phyloP scores from a whole-genome alignment of 2,888 invertebrate species.

The Lysandra coridon region DNA sequence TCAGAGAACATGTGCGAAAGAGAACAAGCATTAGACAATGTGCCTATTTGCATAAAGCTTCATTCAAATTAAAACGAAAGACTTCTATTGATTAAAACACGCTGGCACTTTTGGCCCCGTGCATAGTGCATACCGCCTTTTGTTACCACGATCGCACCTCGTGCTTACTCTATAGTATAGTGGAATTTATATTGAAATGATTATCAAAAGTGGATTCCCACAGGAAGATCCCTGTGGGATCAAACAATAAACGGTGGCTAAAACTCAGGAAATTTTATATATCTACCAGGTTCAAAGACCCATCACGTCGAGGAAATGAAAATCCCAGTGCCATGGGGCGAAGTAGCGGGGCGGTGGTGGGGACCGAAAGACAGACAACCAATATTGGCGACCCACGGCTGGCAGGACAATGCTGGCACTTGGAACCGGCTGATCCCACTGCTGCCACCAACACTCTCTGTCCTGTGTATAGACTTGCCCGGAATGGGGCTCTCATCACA shows the following conservation, averaged over 20 bases:
- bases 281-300: not conserved
- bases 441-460: slow-evolving; percentile 81
- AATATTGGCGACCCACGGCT: slow-evolving; percentile 90
- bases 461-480: slow-evolving; percentile 89
- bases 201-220: not conserved
- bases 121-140: not conserved
- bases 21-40: not conserved
- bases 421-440: slow-evolving; percentile 89
- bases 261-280: not conserved
- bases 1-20: too few species aligned
- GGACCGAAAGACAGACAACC: slow-evolving; percentile 86
- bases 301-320: slow-evolving; percentile 11
- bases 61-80: not conserved
- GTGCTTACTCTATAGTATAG: not conserved
- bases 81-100: not conserved
- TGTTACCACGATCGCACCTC: not conserved
- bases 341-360: slow-evolving; percentile 91
- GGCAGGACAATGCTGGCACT: slow-evolving; percentile 92
- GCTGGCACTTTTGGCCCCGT: not conserved
- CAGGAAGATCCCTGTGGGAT: not conserved
- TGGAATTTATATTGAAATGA: not conserved
- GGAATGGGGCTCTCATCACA: slow-evolving; percentile 88
- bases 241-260: too few species aligned
- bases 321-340: slow-evolving; percentile 88
- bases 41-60: not conserved